These are phyloP conservation scores for Drosophila pseudotakahashii DNA, from an alignment of 2,888 invertebrate species.

Conservation along the genomic window DNA sequence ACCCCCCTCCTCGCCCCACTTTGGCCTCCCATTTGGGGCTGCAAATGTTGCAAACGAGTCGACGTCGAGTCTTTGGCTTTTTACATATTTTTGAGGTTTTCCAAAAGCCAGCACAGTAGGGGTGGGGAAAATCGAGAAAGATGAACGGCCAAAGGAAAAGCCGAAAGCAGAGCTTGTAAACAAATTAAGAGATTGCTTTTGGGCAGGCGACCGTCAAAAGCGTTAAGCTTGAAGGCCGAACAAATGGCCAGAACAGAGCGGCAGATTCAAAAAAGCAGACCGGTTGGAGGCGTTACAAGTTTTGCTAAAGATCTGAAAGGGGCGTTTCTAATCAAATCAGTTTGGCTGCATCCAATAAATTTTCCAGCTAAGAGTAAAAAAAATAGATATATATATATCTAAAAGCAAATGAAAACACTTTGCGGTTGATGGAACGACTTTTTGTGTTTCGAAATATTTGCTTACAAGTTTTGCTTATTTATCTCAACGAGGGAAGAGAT, in stretches of 20 bases:
- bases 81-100: constrained; percentile 76
- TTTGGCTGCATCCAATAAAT: constrained; percentile 76
- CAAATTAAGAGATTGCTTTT: constrained; percentile 77
- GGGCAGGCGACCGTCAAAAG: constrained; percentile 72
- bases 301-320: constrained; percentile 56
- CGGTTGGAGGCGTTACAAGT: constrained; percentile 43
- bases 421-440: constrained; percentile 34
- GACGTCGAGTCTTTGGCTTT: constrained; percentile 63
- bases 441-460: constrained; percentile 28
- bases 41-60: constrained; percentile 65
- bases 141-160: constrained; percentile 57
- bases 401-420: constrained; percentile 34
- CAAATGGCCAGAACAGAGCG: constrained; percentile 61
- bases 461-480: constrained; percentile 25
- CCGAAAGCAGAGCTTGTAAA: constrained; percentile 77
- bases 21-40: constrained; percentile 5
- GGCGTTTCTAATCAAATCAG: constrained; percentile 79
- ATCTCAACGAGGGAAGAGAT: constrained; percentile 7
- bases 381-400: background rate
- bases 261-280: background rate
- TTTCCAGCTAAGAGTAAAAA: constrained; percentile 37
- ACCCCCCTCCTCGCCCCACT: background rate
- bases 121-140: constrained; percentile 16
- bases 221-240: constrained; percentile 68
- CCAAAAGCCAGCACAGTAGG: constrained; percentile 49